Evolutionary conservation across 2,888 invertebrate genomes (phyloP).

Genomic region (Abscondita cerata): DNA sequence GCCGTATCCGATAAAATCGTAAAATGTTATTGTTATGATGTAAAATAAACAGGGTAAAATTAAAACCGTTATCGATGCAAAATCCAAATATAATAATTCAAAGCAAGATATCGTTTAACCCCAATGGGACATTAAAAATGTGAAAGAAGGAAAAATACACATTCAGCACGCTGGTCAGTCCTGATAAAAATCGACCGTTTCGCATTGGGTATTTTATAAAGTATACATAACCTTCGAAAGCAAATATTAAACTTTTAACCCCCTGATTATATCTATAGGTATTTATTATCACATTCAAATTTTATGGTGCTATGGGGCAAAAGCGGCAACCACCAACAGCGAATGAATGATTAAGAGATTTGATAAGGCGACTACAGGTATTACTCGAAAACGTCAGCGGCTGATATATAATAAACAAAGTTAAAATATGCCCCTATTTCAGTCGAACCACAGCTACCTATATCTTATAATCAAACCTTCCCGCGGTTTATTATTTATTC

Average conservation of each 20-base stretch:
- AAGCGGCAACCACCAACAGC: conserved; percentile 12
- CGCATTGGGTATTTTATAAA: conserved; percentile 35
- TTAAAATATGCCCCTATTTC: conserved; percentile 50
- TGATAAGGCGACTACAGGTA: conserved; percentile 26
- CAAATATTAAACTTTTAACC: conserved; percentile 31
- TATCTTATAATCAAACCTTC: conserved; percentile 58
- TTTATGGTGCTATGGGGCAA: conserved; percentile 9
- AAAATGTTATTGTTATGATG: conserved; percentile 26
- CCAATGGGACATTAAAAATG: conserved; percentile 42
- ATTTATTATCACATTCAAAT: conserved; percentile 26
- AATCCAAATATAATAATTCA: conserved; percentile 46
- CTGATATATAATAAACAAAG: conserved; percentile 55
- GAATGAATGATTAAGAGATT: conserved; percentile 34
- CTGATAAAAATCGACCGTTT: conserved; percentile 44
- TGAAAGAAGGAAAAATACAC: conserved; percentile 43
- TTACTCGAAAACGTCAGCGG: conserved; percentile 31
- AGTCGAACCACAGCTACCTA: conserved; percentile 47
- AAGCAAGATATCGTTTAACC: conserved; percentile 41
- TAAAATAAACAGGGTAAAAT: conserved; percentile 42
- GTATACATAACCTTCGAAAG: conserved; percentile 32
- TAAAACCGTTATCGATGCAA: conserved; percentile 42
- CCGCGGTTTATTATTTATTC: conserved; percentile 58
- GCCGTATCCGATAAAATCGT: conserved; percentile 9
- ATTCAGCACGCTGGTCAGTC: conserved; percentile 43
- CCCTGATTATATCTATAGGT: conserved; percentile 31